Base-by-base conservation (phyloP, 2,888 invertebrate species). In the Lampropteryx suffumata region DNA sequence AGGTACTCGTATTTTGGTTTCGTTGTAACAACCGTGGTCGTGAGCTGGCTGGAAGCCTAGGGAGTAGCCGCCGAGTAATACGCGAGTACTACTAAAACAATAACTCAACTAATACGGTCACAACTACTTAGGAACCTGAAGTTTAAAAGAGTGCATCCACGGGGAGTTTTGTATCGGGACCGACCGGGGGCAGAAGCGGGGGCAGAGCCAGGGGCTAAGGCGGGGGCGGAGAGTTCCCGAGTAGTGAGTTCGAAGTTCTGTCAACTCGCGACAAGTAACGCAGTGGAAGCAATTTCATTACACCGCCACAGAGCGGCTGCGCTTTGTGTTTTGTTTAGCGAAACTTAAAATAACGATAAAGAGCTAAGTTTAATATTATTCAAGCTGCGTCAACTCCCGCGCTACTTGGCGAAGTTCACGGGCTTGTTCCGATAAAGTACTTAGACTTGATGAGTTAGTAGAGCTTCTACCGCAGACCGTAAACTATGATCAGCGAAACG, bases 351-450 rank as follows among this genome's bases (percentile, higher is more conserved):
- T 45, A 45, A 50, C 45, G 45, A 35, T 50, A 45, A 40, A 50
- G 50, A 50, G 40, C 45, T 30, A 50, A 50, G 40, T 50, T 50
- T 45, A 11, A 50, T 41, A 40, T 41, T 45, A 50, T 45, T 36
- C 35, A 40, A 50, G 35, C 35, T 28, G 50, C 28, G 27, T 33
- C 34, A 34, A 29, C 29, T 39, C 21, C 11, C 24, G 0, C 33
- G 17, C 21, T 3, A 4, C 27, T 32, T 27, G 46, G 14, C 13
- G 11, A 1, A 41, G 35, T 41, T 48, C 26, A 9, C 12, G 9
- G 27, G 24, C 24, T 24, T 24, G 35, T 21, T 50, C 21, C 30
- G 29, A 44, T 39, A 39, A 39, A 33, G 34, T 44, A 30, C 26
- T 40, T 14, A 11, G 1, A 11, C 24, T 30, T 17, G 5, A 9